Percentiles rank a stretch among this genome's conserved stretches.
Evolutionary conservation across 2,113 vertebrate genomes (phyloP).

Genomic region (Ramphastos sulfuratus): DNA sequence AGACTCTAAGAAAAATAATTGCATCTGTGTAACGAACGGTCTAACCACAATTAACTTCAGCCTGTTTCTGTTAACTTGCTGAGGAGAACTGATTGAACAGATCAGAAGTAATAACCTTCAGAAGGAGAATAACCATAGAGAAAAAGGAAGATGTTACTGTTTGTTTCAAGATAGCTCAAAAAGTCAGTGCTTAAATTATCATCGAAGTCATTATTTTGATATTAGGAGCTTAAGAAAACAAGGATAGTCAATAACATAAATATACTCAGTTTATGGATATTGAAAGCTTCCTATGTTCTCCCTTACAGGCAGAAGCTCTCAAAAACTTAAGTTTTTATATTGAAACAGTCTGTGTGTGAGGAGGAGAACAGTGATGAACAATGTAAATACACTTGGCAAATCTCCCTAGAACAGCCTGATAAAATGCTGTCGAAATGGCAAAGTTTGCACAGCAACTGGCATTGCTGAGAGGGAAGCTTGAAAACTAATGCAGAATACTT

Average conservation of each 20-base stretch:
- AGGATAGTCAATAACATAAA: not conserved
- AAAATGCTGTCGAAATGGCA: not conserved
- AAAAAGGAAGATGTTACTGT: not conserved
- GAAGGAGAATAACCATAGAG: not conserved
- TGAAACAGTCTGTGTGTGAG: not conserved
- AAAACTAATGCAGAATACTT: not conserved
- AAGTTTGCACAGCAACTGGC: not conserved
- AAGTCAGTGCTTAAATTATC: not conserved
- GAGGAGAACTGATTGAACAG: not conserved
- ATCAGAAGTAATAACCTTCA: not conserved
- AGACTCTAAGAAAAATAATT: not conserved
- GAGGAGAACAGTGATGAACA: not conserved
- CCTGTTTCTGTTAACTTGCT: not conserved
- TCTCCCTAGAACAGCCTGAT: not conserved
- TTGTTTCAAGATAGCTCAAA: not conserved
- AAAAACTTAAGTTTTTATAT: not conserved
- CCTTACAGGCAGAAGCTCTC: not conserved
- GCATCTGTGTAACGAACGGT: not conserved
- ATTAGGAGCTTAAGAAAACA: not conserved
- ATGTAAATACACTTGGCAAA: not conserved
- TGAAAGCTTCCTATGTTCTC: not conserved
- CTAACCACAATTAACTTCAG: not conserved
- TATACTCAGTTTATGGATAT: not conserved
- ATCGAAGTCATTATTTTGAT: not conserved
- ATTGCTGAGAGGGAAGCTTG: not conserved